A percentile compares a stretch with the other conserved stretches of the same genome.
Evolutionary conservation across 2,113 vertebrate genomes (phyloP).

Genomic region (Romanogobio albipinnatus): DNA sequence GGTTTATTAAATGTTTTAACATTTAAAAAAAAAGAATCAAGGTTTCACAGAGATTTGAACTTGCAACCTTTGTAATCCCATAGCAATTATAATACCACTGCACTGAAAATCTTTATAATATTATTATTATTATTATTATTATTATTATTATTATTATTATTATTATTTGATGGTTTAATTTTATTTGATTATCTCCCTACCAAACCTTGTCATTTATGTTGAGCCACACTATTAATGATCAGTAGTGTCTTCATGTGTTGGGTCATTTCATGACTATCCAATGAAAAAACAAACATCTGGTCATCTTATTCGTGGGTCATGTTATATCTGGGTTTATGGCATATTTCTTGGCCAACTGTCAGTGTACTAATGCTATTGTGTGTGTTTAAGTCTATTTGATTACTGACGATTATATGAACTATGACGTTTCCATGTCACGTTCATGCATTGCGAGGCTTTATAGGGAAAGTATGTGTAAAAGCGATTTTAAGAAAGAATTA

Average conservation of each 20-base stretch:
- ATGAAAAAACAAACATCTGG: neutral
- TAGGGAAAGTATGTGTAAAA: neutral
- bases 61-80: no score
- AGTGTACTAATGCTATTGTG: slow-evolving; percentile 11
- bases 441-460: neutral
- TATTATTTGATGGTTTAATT: neutral
- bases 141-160: no score
- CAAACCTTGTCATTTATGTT: neutral
- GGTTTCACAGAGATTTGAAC: neutral
- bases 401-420: neutral
- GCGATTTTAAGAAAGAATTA: neutral
- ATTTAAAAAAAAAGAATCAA: neutral
- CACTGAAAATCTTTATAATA: no score
- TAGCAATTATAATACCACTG: no score
- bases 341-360: neutral
- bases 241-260: neutral
- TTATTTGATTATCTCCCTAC: neutral
- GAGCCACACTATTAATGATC: neutral
- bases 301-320: neutral
- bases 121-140: neutral
- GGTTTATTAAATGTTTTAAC: neutral
- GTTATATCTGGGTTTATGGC: slow-evolving; percentile 12
- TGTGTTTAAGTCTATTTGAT: slow-evolving; percentile 21
- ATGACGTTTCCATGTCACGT: neutral
- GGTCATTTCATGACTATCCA: neutral